A percentile compares a stretch with the other conserved stretches of the same genome.
Conservation (phyloP, 2,888 invertebrate species). For the Euzophera pinguis region DNA sequence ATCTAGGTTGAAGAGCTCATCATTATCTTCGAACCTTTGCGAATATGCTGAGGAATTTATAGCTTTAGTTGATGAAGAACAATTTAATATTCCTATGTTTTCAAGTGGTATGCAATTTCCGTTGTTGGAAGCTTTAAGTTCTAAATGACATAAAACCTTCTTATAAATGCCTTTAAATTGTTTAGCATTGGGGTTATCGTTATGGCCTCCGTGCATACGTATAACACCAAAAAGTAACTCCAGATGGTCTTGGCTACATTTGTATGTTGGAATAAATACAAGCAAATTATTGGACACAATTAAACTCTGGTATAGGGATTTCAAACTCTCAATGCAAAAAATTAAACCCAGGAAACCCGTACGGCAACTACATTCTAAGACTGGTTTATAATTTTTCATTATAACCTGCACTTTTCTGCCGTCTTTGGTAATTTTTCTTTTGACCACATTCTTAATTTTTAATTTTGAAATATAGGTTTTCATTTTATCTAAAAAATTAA, state of each 20-base stretch:
- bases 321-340: not conserved
- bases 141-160: slow-evolving; percentile 13
- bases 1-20: not conserved
- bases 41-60: not conserved
- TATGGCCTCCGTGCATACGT: slow-evolving; percentile 14
- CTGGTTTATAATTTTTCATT: not conserved
- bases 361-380: not conserved
- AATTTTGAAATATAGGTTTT: not conserved
- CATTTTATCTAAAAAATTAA: not conserved
- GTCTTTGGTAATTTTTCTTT: not conserved
- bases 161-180: slow-evolving; percentile 14
- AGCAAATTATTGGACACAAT: not conserved
- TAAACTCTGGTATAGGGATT: not conserved
- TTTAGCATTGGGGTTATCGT: slow-evolving; percentile 15
- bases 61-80: slow-evolving; percentile 8
- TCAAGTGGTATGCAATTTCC: slow-evolving; percentile 16
- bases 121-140: slow-evolving; percentile 4
- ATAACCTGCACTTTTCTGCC: not conserved
- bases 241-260: slow-evolving; percentile 15
- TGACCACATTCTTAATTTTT: not conserved
- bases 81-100: slow-evolving; percentile 11
- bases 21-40: not conserved
- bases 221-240: slow-evolving; percentile 12
- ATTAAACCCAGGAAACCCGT: not conserved
- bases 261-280: not conserved